A percentile compares a stretch with the other conserved stretches of the same genome.
Conservation (phyloP, 1,140 invertebrate genomes). For the Agrilus planipennis region DNA sequence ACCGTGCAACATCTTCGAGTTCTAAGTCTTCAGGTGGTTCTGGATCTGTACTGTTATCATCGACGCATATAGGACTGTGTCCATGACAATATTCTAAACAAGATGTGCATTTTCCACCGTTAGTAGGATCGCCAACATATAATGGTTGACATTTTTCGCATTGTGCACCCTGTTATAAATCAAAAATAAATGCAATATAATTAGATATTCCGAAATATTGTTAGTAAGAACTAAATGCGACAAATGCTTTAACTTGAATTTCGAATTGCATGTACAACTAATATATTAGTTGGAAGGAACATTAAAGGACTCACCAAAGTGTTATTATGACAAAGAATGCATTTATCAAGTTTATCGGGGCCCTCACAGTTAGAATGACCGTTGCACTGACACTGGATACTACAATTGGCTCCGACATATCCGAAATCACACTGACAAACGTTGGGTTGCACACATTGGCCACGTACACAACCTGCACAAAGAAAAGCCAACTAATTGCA, state of each 20-base stretch:
- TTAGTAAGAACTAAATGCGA: too few species aligned
- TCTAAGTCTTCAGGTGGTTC: conserved; percentile 25
- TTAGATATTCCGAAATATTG: too few species aligned
- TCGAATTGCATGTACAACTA: too few species aligned
- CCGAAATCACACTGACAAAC: conserved; percentile 87
- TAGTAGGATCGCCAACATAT: conserved; percentile 81
- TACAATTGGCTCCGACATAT: conserved; percentile 88
- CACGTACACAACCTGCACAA: conserved; percentile 67
- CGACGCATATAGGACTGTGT: conserved; percentile 72
- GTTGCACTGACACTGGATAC: conserved; percentile 87
- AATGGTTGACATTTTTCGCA: conserved; percentile 81
- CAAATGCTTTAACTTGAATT: too few species aligned
- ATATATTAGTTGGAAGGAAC: too few species aligned
- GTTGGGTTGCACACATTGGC: conserved; percentile 73
- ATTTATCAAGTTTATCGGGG: conserved; percentile 68
- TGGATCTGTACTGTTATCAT: conserved; percentile 35
- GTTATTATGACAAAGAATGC: conserved; percentile 81
- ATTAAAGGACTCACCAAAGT: conserved; percentile 66
- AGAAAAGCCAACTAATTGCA: too few species aligned
- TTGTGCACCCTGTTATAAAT: conserved; percentile 56
- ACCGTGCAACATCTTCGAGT: conserved; percentile 18
- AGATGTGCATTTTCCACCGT: conserved; percentile 75
- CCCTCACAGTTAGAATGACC: conserved; percentile 86
- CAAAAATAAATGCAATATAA: too few species aligned
- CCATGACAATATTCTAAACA: conserved; percentile 84